Evolutionary conservation across 2,113 vertebrate genomes (phyloP), one percentile per base, ranked within the genome.

Genomic region (Terrapene triunguis): DNA sequence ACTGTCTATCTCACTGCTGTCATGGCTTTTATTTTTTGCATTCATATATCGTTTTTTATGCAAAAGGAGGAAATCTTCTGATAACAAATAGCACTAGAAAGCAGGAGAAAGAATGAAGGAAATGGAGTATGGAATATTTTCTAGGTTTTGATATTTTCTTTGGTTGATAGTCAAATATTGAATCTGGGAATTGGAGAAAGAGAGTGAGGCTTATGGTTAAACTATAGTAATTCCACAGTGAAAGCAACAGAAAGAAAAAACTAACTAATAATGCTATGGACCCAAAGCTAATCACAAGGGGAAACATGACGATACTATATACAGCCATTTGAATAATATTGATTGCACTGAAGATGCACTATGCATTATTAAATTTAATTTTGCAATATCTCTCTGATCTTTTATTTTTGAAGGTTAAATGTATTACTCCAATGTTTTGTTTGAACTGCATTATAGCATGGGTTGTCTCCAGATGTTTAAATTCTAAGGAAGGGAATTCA

Each of bases 321-420:
- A 22, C n/a, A 90, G 54, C 53, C 84, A 85, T 59, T 51, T 92
- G 79, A 88, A 78, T 89, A 89, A 86, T 90, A 88, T 86, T 81
- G 82, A 54, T 85, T 88, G 51, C 57, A 42, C 29, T 85, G 88
- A 57, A 82, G 80, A 76, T 88, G 51, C 47, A 80, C 82, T 42
- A 47, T 2, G 38, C 48, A 85, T 93, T 93, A 93, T 89, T 89
- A 48, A 69, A 48, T 86, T 90, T 90, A 88, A 80, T 32, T 91
- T 89, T 72, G 22, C 82, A 55, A 12, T 62, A 80, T 79, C 54
- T 94, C n/a, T 81, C 74, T 82, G 27, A 80, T 91, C 50, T 55
- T 62, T 81, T 87, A 59, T 79, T 89, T 35, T 87, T 82, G 38
- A 74, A 62, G 54, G 54, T 84, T 59, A 95, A 82, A 74, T 87